Conservation (phyloP, 53 echinoderm and acorn worm species). For the Holothuria leucospilota region DNA sequence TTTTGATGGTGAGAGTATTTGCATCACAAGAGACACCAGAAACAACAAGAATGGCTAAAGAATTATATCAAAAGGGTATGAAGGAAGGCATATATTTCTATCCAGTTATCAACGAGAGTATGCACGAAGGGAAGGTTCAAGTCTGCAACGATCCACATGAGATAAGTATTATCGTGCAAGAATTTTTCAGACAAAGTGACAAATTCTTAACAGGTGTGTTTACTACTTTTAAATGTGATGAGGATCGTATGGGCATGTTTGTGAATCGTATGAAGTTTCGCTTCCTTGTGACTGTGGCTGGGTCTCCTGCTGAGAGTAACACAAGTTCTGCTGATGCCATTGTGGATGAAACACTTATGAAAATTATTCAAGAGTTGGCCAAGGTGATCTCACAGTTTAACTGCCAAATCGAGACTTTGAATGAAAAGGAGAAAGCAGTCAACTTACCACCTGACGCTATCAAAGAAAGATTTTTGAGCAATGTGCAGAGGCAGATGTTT, state of each 20-base stretch:
- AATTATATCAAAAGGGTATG: constrained; percentile 4
- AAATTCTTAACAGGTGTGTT: constrained; percentile 1
- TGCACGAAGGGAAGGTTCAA: constrained; percentile 26
- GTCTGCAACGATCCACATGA: background rate
- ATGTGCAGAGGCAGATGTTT: no score
- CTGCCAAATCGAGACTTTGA: constrained; percentile 1
- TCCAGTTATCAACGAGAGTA: background rate
- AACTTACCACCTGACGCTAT: constrained; percentile 4
- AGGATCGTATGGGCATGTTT: no score
- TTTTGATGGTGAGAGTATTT: background rate
- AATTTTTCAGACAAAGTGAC: constrained; percentile 16
- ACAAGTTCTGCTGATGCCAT: background rate
- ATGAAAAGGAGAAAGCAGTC: background rate
- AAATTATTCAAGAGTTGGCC: constrained; percentile 5
- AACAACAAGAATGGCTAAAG: background rate
- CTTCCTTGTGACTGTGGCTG: constrained; percentile 12
- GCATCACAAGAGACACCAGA: background rate
- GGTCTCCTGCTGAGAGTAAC: background rate
- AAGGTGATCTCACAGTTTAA: constrained; percentile 12
- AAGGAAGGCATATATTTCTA: background rate
- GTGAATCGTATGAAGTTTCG: background rate
- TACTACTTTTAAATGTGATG: background rate
- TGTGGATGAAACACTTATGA: constrained; percentile 1
- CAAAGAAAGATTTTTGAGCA: background rate
- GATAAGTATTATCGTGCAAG: background rate